Evolutionary conservation across 2,888 invertebrate genomes (phyloP), one percentile per base, ranked within the genome.

Genomic region (Glyphotaelius pellucidus): DNA sequence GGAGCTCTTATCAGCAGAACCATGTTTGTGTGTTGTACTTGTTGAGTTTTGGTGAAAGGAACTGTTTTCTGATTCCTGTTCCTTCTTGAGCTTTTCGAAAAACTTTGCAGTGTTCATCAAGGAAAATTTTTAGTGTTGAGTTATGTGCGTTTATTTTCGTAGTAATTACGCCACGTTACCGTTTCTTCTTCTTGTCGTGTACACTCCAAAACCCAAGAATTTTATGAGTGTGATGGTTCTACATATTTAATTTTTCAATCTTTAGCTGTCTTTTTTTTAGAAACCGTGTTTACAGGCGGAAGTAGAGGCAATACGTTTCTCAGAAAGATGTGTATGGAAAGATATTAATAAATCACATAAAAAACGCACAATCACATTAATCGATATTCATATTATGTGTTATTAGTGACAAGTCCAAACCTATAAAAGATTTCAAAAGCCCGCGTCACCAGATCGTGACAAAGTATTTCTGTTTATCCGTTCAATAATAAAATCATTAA

Each of bases 401-500:
- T n/a, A n/a, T n/a, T n/a, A n/a, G 67, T n/a, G 67, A 67, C 67
- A 67, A 67, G 67, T 67, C 25, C 67, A 25, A 67, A 9, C n/a
- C n/a, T 25, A 9, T 67, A 67, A 67, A 67, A 67, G 67, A 67
- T 25, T 67, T 67, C 67, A 67, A 67, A n/a, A 67, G 25, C 25
- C 67, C 25, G 25, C 67, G 67, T 67, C 67, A 67, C 25, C 67
- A 67, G 67, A 67, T 67, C 67, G 67, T 67, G 67, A 67, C 67
- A 67, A 67, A 67, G 25, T 67, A 67, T 67, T 67, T 67, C 67
- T 25, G 32, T 81, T 81, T 86, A 42, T 86, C 47, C 38, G 86
- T 30, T 47, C 86, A 86, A 25, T 42, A 38, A 42, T 86, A 35
- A 86, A n/a, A 86, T 42, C 67, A 79, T 89, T 32, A 25, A 42